These are phyloP conservation scores for Heterodera carotae DNA, from an alignment of 1,140 invertebrate species.

Conservation along the genomic window DNA sequence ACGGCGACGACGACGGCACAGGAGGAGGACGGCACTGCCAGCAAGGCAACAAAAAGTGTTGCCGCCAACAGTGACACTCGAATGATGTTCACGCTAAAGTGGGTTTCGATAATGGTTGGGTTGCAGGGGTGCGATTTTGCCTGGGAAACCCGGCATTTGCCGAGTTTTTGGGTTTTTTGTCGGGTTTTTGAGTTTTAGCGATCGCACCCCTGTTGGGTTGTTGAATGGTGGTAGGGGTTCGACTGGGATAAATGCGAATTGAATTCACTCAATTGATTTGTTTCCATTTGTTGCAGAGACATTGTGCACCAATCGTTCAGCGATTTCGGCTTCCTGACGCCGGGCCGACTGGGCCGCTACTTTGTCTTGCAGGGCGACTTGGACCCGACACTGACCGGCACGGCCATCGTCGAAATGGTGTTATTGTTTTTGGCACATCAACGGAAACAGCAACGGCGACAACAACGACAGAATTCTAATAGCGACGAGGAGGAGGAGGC, in stretches of 20 bases:
- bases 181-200: too few relatives aligned
- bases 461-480: too few relatives aligned
- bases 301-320: conserved; percentile 68
- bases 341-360: conserved; percentile 63
- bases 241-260: too few relatives aligned
- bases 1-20: conserved; percentile 35
- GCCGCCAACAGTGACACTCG: conserved; percentile 36
- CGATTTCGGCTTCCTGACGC: conserved; percentile 67
- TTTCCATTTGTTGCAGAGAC: conserved; percentile 59
- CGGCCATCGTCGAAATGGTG: conserved; percentile 54
- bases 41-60: conserved; percentile 11
- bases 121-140: too few relatives aligned
- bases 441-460: too few relatives aligned
- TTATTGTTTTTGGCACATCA: conserved; percentile 41
- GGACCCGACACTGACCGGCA: conserved; percentile 49
- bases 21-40: conserved; percentile 47
- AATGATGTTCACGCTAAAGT: conserved; percentile 56
- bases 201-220: too few relatives aligned
- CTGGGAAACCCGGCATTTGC: too few relatives aligned
- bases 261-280: too few relatives aligned
- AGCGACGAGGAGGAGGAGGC: conserved; percentile 13
- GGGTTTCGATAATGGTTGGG: conserved; percentile 1
- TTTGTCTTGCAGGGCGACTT: conserved; percentile 65
- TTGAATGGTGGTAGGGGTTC: too few relatives aligned
- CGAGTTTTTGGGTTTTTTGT: too few relatives aligned